Conservation (phyloP, 2,113 vertebrate species). For the Saimiri boliviensis region DNA sequence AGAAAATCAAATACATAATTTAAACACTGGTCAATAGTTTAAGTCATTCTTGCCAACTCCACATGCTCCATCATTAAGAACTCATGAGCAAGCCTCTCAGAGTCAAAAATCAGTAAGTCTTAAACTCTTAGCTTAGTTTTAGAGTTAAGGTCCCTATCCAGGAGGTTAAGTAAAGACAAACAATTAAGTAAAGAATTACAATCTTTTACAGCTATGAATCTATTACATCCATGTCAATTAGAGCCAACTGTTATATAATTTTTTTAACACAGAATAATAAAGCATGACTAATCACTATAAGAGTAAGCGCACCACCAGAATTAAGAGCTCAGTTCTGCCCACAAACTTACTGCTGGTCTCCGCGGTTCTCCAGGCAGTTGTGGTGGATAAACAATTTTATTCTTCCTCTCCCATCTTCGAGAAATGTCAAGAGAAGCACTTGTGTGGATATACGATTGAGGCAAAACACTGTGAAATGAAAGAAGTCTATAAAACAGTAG, state of each 20-base stretch:
- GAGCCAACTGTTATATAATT: neutral
- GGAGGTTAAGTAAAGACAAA: neutral
- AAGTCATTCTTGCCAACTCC: neutral
- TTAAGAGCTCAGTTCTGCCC: slow-evolving; percentile 12
- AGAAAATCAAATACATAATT: neutral
- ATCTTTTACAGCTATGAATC: slow-evolving; percentile 15
- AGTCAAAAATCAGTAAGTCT: neutral
- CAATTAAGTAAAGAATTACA: neutral
- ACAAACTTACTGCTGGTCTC: slow-evolving; percentile 92
- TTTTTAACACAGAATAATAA: slow-evolving; percentile 12
- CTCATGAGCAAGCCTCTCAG: neutral
- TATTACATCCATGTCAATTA: neutral
- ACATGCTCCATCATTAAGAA: neutral
- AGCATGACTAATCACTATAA: neutral
- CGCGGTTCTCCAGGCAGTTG: slow-evolving; percentile 91
- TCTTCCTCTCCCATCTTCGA: slow-evolving; percentile 92
- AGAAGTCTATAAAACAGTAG: slow-evolving; percentile 83
- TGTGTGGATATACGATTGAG: slow-evolving; percentile 88
- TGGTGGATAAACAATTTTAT: slow-evolving; percentile 89
- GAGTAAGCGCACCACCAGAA: neutral
- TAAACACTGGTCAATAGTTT: neutral
- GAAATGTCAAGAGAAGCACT: slow-evolving; percentile 78
- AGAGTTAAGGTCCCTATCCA: neutral
- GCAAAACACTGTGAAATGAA: slow-evolving; percentile 54
- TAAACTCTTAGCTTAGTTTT: neutral